These are phyloP conservation scores for Delia radicum DNA, from an alignment of 1,140 invertebrate genomes.

Conservation along the genomic window DNA sequence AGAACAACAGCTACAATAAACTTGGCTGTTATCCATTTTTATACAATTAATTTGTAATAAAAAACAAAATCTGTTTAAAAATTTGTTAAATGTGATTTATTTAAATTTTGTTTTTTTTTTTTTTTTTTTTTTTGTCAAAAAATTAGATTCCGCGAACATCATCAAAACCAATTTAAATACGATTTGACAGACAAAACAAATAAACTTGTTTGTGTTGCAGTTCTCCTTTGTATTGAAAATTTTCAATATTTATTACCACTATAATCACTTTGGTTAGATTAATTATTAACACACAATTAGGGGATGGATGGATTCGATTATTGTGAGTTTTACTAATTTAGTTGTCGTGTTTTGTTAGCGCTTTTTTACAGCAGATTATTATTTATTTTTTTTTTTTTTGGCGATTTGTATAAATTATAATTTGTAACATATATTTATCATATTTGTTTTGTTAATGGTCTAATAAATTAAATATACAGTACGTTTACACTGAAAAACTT, in stretches of 20 bases:
- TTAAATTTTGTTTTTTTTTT: background rate
- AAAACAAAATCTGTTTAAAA: too few relatives aligned
- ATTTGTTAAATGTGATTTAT: too few relatives aligned
- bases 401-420: background rate
- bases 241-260: background rate
- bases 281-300: background rate
- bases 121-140: background rate
- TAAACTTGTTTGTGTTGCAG: background rate
- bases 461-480: background rate
- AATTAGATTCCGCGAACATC: conserved; percentile 6
- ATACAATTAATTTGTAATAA: too few relatives aligned
- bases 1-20: too few relatives aligned
- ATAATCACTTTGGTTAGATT: background rate
- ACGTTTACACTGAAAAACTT: too few relatives aligned
- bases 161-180: too few relatives aligned
- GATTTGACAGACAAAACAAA: background rate
- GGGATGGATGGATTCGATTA: too few relatives aligned
- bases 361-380: background rate
- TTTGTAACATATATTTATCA: background rate
- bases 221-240: background rate
- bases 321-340: background rate
- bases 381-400: background rate
- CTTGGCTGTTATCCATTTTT: too few relatives aligned
- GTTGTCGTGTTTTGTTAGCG: background rate
- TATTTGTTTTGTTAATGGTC: background rate